Evolutionary conservation across 2,113 vertebrate genomes (phyloP), one percentile per base, ranked within the genome.

Genomic region (Lepisosteus osseus): DNA sequence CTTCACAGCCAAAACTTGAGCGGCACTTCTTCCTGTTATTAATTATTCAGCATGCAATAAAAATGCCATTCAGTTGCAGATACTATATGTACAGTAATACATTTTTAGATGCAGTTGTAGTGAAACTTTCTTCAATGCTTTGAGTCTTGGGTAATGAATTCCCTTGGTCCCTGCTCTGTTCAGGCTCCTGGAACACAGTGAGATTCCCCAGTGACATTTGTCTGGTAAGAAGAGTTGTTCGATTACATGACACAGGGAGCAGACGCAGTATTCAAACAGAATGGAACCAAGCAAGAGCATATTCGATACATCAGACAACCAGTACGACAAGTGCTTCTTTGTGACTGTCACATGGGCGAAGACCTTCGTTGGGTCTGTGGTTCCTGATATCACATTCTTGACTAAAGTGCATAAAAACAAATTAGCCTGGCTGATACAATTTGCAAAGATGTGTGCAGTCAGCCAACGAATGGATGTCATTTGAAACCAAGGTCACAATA

Each of bases 401-500:
- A 68, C 72, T 68, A 74, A 69, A 74, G 47, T 41, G 55, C 66
- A 74, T 68, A 68, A 73, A 73, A 68, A 54, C 57, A 62, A 74
- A 74, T 74, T 63, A 61, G 66, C 72, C 65, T 63, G 59, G 59
- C 47, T 67, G 41, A 68, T 68, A 63, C 72, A 74, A 68, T 69
- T 63, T 73, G 57, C 72, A 68, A 73, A 73, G 65, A 73, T 62
- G 66, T 73, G 72, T 68, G 72, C 65, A 68, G 65, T 57, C 72
- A 73, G 65, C 66, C 65, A 68, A 62, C 59, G 67, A 68, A 73
- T 73, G 56, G 72, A 73, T 57, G 65, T 73, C 65, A 67, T 68
- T 73, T 47, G 43, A 41, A 73, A 66, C 72, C 72, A 68, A 62
- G 65, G 65, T 56, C 47, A 51, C 45, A 9, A 13, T 3, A 54